Evolutionary conservation across 1,140 invertebrate species (phyloP), one percentile per base, ranked within the genome.

Genomic region (Chelonus insularis): DNA sequence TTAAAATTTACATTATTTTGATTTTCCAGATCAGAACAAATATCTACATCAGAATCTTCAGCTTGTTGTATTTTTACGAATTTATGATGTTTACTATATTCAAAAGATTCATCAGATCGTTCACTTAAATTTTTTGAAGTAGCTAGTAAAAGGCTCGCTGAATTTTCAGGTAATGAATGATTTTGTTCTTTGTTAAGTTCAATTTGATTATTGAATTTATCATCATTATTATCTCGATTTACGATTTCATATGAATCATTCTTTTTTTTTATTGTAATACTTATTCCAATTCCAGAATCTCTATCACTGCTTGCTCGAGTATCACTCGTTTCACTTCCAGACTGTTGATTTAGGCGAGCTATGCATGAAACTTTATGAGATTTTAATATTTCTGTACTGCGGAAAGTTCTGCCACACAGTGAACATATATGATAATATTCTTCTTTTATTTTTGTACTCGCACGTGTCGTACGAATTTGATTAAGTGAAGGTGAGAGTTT

Each of bases 221-320:
- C 25, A 29, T 29, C 25, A 29, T 29, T 29, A 29, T 29, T 29
- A 29, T 79, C 71, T 41, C 68, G 75, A 12, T 66, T 71, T 6
- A 82, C 77, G 56, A 82, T 75, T 54, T 80, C 74, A 57, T 80
- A 82, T 0, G 77, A 78, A 67, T 81, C 65, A 56, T 82, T 77
- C 29, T 73, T 77, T 54, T 80, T 81, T 51, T 81, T 82, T 12
- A 81, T 81, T n/a, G 74, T 80, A 50, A 80, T 79, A 23, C 67
- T 80, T 23, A 82, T 77, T 9, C 74, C 77, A 64, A 71, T 74
- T 18, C 73, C 71, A 36, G 75, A 76, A 56, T 79, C 74, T 5
- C 65, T 54, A 41, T 80, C 77, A 62, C 64, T 76, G 47, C 62
- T 71, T 36, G 60, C 68, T 4, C 66, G 25, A 1, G 62, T 68